Evolutionary conservation across 2,113 vertebrate species (phyloP).

Genomic region (Pseudopodoces humilis): DNA sequence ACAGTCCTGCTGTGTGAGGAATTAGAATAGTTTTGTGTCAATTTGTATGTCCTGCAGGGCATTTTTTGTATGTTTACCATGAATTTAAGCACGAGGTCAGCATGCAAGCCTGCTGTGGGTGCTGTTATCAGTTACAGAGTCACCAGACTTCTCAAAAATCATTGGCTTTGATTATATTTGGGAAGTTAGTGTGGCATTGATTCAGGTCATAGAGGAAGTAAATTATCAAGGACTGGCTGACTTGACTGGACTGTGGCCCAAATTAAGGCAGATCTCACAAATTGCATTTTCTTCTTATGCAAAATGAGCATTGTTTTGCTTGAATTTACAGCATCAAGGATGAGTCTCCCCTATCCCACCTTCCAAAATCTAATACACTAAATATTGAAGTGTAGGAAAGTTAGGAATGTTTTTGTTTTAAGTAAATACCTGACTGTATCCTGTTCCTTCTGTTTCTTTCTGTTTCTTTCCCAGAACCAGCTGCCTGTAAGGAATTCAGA

Average conservation of each 20-base stretch:
- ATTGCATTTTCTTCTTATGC: not conserved
- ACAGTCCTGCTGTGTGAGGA: not conserved
- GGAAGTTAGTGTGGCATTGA: not conserved
- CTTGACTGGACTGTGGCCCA: not conserved
- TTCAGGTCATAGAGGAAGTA: not conserved
- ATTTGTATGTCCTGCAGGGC: not conserved
- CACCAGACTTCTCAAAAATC: not conserved
- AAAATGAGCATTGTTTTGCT: not conserved
- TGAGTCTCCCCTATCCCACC: not conserved
- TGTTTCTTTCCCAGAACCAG: not conserved
- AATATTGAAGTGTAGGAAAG: not conserved
- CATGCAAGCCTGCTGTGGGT: not conserved
- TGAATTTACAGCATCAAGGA: no score
- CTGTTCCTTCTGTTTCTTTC: not conserved
- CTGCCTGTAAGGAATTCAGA: not conserved
- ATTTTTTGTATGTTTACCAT: not conserved
- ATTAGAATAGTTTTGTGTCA: not conserved
- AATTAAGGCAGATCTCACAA: not conserved
- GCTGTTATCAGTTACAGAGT: not conserved
- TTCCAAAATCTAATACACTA: not conserved
- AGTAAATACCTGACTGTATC: not conserved
- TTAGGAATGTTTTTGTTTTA: not conserved
- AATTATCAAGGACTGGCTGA: not conserved
- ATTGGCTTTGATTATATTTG: not conserved
- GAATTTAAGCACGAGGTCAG: not conserved